Percentiles rank a stretch among this genome's conserved stretches.
phyloP scores from a whole-genome alignment of 2,113 vertebrate species.

The Orientallactaga bullata region DNA sequence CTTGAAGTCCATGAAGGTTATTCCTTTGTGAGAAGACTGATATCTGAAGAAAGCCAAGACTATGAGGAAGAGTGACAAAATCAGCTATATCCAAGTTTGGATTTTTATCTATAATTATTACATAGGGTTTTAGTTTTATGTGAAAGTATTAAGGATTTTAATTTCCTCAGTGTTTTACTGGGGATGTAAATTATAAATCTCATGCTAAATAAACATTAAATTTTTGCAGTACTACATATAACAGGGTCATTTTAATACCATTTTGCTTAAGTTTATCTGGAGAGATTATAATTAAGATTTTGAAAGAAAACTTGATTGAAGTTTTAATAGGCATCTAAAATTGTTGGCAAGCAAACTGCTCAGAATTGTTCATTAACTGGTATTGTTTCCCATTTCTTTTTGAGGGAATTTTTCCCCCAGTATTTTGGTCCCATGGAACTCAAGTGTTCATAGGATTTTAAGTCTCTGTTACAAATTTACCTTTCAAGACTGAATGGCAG shows the following conservation, averaged over 20 bases:
- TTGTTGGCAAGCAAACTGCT: constrained; percentile 60
- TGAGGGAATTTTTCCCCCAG: constrained; percentile 18
- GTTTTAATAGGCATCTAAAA: constrained; percentile 71
- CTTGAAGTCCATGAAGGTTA: neutral
- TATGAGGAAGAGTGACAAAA: neutral
- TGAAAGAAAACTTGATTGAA: constrained; percentile 72
- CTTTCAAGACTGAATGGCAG: neutral
- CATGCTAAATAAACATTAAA: constrained; percentile 21
- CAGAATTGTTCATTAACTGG: constrained; percentile 64
- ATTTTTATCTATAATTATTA: neutral
- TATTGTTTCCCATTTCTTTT: constrained; percentile 63
- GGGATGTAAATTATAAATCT: constrained; percentile 20
- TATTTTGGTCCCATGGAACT: constrained; percentile 16
- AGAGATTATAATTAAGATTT: constrained; percentile 55
- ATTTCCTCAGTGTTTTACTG: constrained; percentile 38
- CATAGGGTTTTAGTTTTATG: constrained; percentile 21
- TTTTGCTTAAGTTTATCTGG: constrained; percentile 50
- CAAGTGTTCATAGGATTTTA: constrained; percentile 27
- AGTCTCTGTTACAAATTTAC: constrained; percentile 7
- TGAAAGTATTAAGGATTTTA: constrained; percentile 40
- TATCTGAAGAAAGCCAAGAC: neutral
- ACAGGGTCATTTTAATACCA: constrained; percentile 13
- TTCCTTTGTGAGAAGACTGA: neutral
- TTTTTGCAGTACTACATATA: neutral
- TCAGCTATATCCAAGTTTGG: neutral